Evolutionary conservation across 2,888 invertebrate species (phyloP), one percentile per base, ranked within the genome.

Genomic region (Acanthosepion esculentum): DNA sequence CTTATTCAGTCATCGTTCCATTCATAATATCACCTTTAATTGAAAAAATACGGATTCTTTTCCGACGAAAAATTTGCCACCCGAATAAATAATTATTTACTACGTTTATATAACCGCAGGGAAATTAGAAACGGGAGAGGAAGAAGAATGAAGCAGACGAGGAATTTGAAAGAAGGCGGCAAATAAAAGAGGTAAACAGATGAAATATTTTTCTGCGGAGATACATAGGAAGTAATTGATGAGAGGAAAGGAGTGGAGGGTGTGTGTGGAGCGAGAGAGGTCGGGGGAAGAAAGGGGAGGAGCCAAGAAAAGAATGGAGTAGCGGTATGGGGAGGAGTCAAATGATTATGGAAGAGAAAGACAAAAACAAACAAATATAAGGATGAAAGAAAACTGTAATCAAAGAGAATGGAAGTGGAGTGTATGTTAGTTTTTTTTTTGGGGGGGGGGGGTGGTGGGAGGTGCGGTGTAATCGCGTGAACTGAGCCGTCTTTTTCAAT

Each of bases 371-470:
- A 41, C 41, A 41, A 41, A 41, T 41, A 2, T 41, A 41, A 41
- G 41, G 41, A 41, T 41, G 41, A 41, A 41, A 41, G 41, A 41
- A 41, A 41, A 41, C 41, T 50, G 50, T 15, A 50, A 50, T 50
- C 50, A 15, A 15, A 50, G 50, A 6, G 50, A 50, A 15, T 12
- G 50, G 50, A 50, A 50, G 50, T 50, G 50, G 50, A 3, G 8
- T 50, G 41, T 41, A 41, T 41, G 41, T 41, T 41, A 41, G 41
- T 41, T 41, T 41, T 41, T 41, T 41, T 41, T 0, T 41, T 2
- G 1, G 41, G 41, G 1, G 2, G 2, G 41, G 1, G 41, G 41
- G 1, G 2, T 0, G 41, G 41, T 41, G 41, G 41, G 1, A 3
- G 3, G 41, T 0, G 41, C 41, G 50, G 50, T 8, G 10, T 50